phyloP scores from a whole-genome alignment of 2,113 vertebrate genomes.

The Catharus minimus region DNA sequence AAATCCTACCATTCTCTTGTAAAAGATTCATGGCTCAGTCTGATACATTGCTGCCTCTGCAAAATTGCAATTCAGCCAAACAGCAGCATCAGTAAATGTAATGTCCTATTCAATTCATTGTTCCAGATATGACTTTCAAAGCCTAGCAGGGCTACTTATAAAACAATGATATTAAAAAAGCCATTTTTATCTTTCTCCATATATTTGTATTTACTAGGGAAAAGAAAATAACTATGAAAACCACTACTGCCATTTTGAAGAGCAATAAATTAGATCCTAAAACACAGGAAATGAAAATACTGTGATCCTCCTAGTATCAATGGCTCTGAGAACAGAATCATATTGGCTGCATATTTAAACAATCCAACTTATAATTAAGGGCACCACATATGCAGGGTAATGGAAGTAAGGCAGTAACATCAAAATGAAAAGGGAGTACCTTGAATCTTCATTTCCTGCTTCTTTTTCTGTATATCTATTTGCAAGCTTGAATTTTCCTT shows the following conservation, averaged over 20 bases:
- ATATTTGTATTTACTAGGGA: slow-evolving; percentile 26
- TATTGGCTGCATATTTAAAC: neutral
- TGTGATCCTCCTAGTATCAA: neutral
- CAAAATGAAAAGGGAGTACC: neutral
- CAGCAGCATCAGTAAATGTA: slow-evolving; percentile 7
- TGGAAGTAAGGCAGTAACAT: neutral
- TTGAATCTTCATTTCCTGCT: neutral
- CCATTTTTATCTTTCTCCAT: slow-evolving; percentile 12
- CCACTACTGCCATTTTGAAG: neutral
- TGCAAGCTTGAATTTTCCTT: neutral
- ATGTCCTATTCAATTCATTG: neutral
- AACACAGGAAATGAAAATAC: slow-evolving; percentile 50
- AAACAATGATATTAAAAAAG: slow-evolving; percentile 2
- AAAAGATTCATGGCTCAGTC: neutral
- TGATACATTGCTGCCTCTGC: neutral
- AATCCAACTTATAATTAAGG: neutral
- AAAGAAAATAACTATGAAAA: neutral
- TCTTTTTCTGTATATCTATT: neutral
- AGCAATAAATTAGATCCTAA: slow-evolving; percentile 8
- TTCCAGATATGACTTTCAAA: slow-evolving; percentile 6
- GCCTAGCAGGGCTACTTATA: neutral
- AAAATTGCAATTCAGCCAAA: slow-evolving; percentile 16
- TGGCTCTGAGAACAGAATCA: neutral
- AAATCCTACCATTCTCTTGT: neutral
- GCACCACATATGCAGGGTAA: neutral